Percentiles rank a stretch among this genome's conserved stretches.
Conservation (phyloP, 2,888 invertebrate genomes). For the Villa cingulata region DNA sequence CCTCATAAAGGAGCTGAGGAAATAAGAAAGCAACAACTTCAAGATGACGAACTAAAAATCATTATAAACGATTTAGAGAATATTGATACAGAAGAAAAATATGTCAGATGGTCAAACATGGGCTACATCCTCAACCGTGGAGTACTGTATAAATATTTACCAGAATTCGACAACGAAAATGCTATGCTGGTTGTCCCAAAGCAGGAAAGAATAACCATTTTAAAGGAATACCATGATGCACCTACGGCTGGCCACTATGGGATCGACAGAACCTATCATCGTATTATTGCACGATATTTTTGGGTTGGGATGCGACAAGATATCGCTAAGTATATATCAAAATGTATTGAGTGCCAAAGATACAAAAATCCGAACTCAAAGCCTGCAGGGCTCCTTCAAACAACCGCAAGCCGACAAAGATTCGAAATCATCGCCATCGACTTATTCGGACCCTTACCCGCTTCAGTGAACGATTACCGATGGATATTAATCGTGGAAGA, state of each 20-base stretch:
- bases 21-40: constrained; percentile 12
- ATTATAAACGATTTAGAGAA: constrained; percentile 5
- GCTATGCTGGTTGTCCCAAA: constrained; percentile 8
- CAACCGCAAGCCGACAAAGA: too few relatives aligned
- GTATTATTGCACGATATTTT: constrained; percentile 10
- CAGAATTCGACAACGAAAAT: neutral
- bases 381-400: too few relatives aligned
- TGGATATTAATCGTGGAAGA: too few relatives aligned
- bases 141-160: neutral
- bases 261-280: neutral
- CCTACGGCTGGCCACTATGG: too few relatives aligned
- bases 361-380: too few relatives aligned
- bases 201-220: constrained; percentile 4
- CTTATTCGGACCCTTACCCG: too few relatives aligned
- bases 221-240: constrained; percentile 11
- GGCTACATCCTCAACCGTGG: neutral
- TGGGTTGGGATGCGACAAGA: constrained; percentile 11
- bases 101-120: constrained; percentile 6
- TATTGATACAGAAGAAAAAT: constrained; percentile 9
- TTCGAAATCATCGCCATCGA: too few relatives aligned
- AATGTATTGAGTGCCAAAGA: neutral
- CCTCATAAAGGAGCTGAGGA: neutral
- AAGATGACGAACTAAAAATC: constrained; percentile 13
- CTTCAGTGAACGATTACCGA: too few relatives aligned
- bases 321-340: too few relatives aligned